These are phyloP conservation scores for Tringa solitaria DNA, from an alignment of 2,113 vertebrate species.

Conservation along the genomic window DNA sequence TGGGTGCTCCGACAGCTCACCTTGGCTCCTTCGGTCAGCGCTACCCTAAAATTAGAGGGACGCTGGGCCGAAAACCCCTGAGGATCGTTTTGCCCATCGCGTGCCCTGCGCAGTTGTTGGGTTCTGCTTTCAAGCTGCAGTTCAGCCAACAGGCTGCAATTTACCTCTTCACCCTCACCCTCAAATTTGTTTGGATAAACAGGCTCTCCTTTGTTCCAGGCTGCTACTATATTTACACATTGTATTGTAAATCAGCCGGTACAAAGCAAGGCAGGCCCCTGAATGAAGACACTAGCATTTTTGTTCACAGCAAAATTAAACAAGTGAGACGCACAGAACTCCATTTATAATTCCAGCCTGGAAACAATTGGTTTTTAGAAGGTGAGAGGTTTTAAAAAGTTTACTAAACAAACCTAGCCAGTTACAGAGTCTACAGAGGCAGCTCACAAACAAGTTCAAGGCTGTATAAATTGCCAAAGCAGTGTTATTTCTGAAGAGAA, in stretches of 20 bases:
- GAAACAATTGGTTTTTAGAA: conserved; percentile 48
- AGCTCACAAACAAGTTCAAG: conserved; percentile 28
- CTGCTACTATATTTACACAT: conserved; percentile 40
- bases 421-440: background rate
- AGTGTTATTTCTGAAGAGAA: conserved; percentile 9
- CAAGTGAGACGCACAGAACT: conserved; percentile 6
- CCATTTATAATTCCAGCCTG: conserved; percentile 9
- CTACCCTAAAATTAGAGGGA: background rate
- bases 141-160: conserved; percentile 15
- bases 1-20: background rate
- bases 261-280: conserved; percentile 27
- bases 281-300: conserved; percentile 39
- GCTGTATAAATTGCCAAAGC: background rate
- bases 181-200: conserved; percentile 62
- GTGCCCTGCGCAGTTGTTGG: background rate
- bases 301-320: conserved; percentile 43
- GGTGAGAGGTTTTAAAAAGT: conserved; percentile 55
- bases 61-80: rapidly evolving
- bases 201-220: conserved; percentile 42
- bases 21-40: background rate
- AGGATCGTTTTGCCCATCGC: background rate
- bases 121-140: background rate
- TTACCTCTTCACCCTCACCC: conserved; percentile 48
- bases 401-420: conserved; percentile 46
- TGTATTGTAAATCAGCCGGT: conserved; percentile 37